These are phyloP conservation scores for Stigmatopora nigra DNA, from an alignment of 2,113 vertebrate species.

Conservation along the genomic window DNA sequence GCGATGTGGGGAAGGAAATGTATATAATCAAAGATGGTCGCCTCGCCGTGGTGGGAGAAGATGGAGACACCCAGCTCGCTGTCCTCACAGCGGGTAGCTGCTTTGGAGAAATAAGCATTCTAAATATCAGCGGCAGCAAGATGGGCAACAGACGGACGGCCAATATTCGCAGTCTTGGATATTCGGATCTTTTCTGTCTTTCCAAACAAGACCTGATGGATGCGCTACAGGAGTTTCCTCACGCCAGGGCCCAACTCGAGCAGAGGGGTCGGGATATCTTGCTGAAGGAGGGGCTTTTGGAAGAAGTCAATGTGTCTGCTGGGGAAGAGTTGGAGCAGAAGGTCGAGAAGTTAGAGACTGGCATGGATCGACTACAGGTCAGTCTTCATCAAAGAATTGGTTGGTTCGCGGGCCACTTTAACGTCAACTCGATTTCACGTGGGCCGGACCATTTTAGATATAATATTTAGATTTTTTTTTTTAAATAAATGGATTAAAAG, in stretches of 20 bases:
- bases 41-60: slow-evolving; percentile 87
- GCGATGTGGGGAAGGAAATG: slow-evolving; percentile 96
- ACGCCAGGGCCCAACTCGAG: slow-evolving; percentile 87
- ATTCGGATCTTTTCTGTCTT: slow-evolving; percentile 93
- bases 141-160: slow-evolving; percentile 94
- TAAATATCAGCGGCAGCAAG: slow-evolving; percentile 95
- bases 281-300: slow-evolving; percentile 90
- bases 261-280: slow-evolving; percentile 89
- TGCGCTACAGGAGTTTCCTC: slow-evolving; percentile 87
- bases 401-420: too few relatives aligned
- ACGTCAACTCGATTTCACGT: too few relatives aligned
- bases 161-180: slow-evolving; percentile 90
- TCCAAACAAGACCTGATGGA: slow-evolving; percentile 96
- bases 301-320: slow-evolving; percentile 73
- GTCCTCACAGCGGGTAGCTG: slow-evolving; percentile 85
- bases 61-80: slow-evolving; percentile 82
- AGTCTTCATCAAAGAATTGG: background rate
- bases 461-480: too few relatives aligned
- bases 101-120: slow-evolving; percentile 95
- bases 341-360: slow-evolving; percentile 76
- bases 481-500: too few relatives aligned
- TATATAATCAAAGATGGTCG: slow-evolving; percentile 96
- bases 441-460: too few relatives aligned
- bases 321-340: slow-evolving; percentile 77
- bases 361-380: slow-evolving; percentile 78